phyloP scores from a whole-genome alignment of 2,888 invertebrate species.

The Pammene fasciana region DNA sequence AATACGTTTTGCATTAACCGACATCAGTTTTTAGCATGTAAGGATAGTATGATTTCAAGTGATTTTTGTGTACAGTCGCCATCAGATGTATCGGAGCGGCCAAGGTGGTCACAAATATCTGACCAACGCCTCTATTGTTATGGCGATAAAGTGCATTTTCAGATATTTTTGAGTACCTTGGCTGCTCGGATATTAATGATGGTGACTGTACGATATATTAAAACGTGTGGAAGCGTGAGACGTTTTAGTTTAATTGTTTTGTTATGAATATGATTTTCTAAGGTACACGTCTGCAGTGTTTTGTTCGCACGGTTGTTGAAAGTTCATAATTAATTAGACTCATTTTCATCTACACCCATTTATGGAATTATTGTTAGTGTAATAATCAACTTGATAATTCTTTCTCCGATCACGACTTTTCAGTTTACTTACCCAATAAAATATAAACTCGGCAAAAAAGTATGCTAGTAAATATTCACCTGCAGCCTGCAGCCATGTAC shows the following conservation, averaged over 20 bases:
- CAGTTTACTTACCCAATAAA: not conserved
- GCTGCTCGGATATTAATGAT: no score
- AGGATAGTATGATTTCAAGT: conserved; percentile 23
- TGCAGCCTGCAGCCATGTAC: no score
- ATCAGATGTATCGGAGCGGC: no score
- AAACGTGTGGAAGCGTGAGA: conserved; percentile 11
- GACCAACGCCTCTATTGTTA: no score
- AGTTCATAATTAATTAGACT: not conserved
- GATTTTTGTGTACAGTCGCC: conserved; percentile 24
- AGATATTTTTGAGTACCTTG: no score
- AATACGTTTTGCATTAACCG: conserved; percentile 17
- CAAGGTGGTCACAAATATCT: no score
- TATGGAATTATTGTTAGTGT: not conserved
- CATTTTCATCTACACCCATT: not conserved
- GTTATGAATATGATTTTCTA: not conserved
- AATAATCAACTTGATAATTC: not conserved
- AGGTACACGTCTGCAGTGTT: conserved; percentile 20
- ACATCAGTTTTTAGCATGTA: conserved; percentile 27
- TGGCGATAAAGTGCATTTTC: no score
- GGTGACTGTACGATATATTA: no score
- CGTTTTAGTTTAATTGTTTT: conserved; percentile 8
- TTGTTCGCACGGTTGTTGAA: conserved; percentile 1
- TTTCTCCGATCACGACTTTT: not conserved
- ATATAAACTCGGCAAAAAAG: not conserved
- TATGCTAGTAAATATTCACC: not conserved